phyloP scores from a whole-genome alignment of 2,113 vertebrate genomes.

The Numenius arquata region DNA sequence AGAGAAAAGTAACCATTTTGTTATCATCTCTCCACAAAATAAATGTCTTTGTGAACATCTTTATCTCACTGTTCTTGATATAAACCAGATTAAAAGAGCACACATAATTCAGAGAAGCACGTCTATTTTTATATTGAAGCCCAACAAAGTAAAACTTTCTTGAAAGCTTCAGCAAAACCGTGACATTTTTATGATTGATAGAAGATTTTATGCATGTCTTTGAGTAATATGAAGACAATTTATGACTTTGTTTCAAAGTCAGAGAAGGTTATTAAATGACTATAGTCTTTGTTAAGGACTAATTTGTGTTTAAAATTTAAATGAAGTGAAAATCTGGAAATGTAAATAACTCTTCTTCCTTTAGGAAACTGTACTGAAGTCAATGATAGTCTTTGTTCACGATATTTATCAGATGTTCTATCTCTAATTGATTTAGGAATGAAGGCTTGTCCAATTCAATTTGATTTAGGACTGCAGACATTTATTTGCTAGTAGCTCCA shows the following conservation, averaged over 20 bases:
- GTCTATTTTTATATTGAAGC: background rate
- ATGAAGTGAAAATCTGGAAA: background rate
- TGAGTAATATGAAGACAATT: background rate
- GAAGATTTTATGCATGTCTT: accelerated
- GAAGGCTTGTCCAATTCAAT: background rate
- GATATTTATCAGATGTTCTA: background rate
- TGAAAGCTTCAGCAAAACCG: background rate
- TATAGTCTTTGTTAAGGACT: background rate
- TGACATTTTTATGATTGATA: background rate
- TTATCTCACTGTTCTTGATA: background rate
- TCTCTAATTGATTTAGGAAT: background rate
- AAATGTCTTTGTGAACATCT: background rate
- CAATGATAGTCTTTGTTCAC: background rate
- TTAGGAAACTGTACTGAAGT: background rate
- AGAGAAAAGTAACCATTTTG: background rate
- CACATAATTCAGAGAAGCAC: background rate
- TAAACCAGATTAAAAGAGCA: background rate
- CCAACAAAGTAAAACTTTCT: background rate
- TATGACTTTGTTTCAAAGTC: background rate
- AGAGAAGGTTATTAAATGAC: background rate
- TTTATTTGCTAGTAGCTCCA: background rate
- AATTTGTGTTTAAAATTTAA: background rate
- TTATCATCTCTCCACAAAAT: background rate
- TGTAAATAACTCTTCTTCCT: background rate
- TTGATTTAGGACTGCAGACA: background rate